Evolutionary conservation across 2,113 vertebrate genomes (phyloP), one percentile per base, ranked within the genome.

Genomic region (Callopanchax toddi): DNA sequence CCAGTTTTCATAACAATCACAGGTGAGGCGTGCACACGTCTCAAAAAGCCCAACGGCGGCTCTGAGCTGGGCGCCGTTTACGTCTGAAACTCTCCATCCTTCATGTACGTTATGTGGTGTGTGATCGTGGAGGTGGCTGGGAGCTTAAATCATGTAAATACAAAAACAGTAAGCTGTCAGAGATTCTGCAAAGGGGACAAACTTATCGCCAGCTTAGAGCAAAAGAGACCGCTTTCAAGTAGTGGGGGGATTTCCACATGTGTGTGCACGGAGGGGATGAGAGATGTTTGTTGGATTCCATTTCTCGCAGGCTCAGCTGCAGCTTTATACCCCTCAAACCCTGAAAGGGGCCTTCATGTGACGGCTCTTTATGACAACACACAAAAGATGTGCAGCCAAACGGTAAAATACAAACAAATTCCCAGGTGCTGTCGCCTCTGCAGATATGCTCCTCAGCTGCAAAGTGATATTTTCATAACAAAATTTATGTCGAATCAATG

Each of bases 141-240:
- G 36, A 77, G 89, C 84, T 89, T 88, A 88, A 81, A 72, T 74
- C 72, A 69, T 74, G 78, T 76, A 85, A 86, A 87, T 80, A 79
- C 62, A 68, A 71, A 80, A 88, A 87, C 75, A 82, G 74, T 60
- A 81, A 79, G 84, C 85, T 67, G 82, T 72, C 78, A 83, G 48
- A 85, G 74, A 78, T 75, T 69, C 63, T 71, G 62, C 59, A 62
- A 73, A 78, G 62, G 72, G 74, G 75, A 84, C 79, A 88, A 86
- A 89, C 44, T 85, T 87, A 89, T 84, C 86, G 69, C 67, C 83
- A 84, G 86, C 86, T 90, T 87, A 87, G 79, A 76, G 85, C 61
- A 50, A 53, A 56, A 64, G 49, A 48, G 79, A 86, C 59, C 40
- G 66, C 78, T 87, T 87, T 87, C 67, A 83, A 82, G 76, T 66